These are phyloP conservation scores for Acropora yongei DNA, from an alignment of 64 coral and sea anemone species.

Conservation along the genomic window DNA sequence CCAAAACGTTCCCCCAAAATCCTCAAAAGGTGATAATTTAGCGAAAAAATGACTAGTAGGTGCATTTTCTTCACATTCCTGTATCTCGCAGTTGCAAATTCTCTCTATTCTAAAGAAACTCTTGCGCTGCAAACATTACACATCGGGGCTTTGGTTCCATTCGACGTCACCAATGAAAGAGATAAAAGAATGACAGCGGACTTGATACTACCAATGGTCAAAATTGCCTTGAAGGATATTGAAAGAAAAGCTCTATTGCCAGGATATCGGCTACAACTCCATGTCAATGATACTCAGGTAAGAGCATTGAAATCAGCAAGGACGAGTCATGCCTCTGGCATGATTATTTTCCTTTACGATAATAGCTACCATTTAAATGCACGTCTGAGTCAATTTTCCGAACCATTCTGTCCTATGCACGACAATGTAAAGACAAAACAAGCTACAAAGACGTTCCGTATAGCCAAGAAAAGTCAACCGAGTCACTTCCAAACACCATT, in stretches of 20 bases:
- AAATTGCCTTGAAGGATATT: constrained; percentile 72
- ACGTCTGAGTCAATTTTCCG: background rate
- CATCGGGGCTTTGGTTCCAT: constrained; percentile 67
- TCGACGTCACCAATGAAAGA: constrained; percentile 9
- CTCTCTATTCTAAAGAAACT: background rate
- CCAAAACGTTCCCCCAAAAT: background rate
- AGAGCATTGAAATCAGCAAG: background rate
- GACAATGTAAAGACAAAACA: too few species aligned
- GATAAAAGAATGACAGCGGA: constrained; percentile 7
- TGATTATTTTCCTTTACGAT: background rate
- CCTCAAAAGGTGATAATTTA: background rate
- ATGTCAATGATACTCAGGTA: constrained; percentile 81
- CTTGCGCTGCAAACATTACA: constrained; percentile 27
- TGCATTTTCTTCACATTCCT: constrained; percentile 36
- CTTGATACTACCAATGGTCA: constrained; percentile 21
- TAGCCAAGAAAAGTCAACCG: too few species aligned
- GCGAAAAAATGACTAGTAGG: background rate
- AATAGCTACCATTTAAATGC: too few species aligned
- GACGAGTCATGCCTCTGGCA: background rate
- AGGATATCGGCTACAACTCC: constrained; percentile 63
- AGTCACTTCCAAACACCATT: too few species aligned
- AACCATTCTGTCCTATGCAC: too few species aligned
- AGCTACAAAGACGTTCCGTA: too few species aligned
- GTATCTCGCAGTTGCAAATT: constrained; percentile 6
- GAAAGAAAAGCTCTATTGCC: constrained; percentile 56